Conservation (phyloP, 2,888 invertebrate species). For the Amblyteles armatorius region DNA sequence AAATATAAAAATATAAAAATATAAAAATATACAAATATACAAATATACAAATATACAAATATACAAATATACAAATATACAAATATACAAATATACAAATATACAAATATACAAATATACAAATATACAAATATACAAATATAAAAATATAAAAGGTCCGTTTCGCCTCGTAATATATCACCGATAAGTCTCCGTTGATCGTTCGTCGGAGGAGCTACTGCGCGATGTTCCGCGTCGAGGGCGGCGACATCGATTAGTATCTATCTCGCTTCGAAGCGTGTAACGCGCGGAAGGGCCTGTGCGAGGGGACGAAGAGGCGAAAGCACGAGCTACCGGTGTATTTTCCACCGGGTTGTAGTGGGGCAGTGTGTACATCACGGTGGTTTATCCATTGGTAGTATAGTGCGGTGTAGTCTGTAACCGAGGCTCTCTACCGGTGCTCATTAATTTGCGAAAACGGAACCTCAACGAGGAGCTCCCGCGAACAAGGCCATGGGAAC, state of each 20-base stretch:
- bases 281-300: conserved; percentile 62
- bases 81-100: no score
- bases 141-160: neutral
- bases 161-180: conserved; percentile 51
- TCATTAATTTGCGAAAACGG: conserved; percentile 72
- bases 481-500: conserved; percentile 75
- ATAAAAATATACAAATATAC: neutral
- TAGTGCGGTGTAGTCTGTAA: conserved; percentile 26
- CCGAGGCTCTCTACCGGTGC: conserved; percentile 48
- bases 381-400: conserved; percentile 52
- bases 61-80: no score
- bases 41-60: no score
- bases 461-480: conserved; percentile 38
- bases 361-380: conserved; percentile 14
- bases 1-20: neutral
- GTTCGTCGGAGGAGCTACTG: conserved; percentile 42
- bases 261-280: conserved; percentile 48
- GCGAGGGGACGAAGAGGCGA: conserved; percentile 70
- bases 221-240: conserved; percentile 59
- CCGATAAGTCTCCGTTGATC: conserved; percentile 52
- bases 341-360: conserved; percentile 2
- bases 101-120: no score
- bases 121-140: no score
- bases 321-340: conserved; percentile 53
- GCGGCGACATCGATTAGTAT: conserved; percentile 62